Evolutionary conservation across 2,888 invertebrate species (phyloP).

Genomic region (Eustalomyia histrio): DNA sequence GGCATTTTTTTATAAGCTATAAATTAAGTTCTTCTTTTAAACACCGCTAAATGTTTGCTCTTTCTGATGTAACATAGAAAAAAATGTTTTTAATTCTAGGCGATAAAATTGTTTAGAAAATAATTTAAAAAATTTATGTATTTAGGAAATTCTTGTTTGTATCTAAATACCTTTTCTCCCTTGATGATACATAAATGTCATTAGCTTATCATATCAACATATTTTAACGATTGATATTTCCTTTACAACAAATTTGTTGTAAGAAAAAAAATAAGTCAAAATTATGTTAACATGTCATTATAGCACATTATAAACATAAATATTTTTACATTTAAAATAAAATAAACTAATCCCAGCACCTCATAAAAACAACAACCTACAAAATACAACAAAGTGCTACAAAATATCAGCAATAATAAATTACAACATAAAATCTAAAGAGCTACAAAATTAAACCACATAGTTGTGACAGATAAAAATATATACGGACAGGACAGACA

Average conservation of each 20-base stretch:
- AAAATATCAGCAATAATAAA: not conserved
- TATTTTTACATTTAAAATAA: not conserved
- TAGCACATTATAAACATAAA: not conserved
- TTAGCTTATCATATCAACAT: not conserved
- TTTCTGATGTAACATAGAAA: too few species aligned
- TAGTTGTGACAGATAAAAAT: not conserved
- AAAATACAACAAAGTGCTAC: not conserved
- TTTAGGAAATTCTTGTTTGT: too few species aligned
- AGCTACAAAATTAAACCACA: not conserved
- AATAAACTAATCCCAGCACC: not conserved
- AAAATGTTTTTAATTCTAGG: too few species aligned
- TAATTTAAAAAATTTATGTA: too few species aligned
- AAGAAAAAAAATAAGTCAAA: not conserved
- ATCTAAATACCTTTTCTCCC: too few species aligned
- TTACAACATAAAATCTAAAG: not conserved
- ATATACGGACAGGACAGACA: not conserved
- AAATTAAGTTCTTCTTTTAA: too few species aligned
- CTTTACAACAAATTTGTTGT: not conserved
- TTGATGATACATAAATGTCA: not conserved
- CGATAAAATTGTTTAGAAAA: too few species aligned
- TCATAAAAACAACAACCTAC: not conserved
- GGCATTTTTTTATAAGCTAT: too few species aligned
- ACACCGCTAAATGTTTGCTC: too few species aligned
- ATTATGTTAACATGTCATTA: constrained; percentile 4
- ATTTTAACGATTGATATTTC: not conserved